A percentile compares a stretch with the other conserved stretches of the same genome.
Conservation (phyloP, 2,888 invertebrate species). For the Agrotis ipsilon region DNA sequence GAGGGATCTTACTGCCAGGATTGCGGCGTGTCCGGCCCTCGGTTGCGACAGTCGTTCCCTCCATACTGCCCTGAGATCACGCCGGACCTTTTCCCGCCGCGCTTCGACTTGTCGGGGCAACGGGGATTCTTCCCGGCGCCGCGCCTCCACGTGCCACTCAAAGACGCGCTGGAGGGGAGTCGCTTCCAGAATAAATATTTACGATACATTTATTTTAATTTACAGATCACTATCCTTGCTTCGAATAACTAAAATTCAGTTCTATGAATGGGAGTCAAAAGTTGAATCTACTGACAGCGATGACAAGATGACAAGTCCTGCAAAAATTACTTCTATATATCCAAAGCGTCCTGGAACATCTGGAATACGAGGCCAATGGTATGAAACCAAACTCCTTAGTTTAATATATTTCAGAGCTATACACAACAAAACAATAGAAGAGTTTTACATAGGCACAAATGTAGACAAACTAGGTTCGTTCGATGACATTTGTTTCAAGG, state of each 20-base stretch:
- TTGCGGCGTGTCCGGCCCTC: no score
- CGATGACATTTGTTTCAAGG: conserved; percentile 55
- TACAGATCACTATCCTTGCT: not conserved
- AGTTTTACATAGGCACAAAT: conserved; percentile 56
- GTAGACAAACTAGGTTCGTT: conserved; percentile 51
- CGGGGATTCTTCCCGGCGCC: no score
- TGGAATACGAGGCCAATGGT: conserved; percentile 47
- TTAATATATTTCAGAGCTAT: conserved; percentile 49
- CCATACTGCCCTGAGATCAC: no score
- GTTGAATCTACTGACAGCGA: not conserved
- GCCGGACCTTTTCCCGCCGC: no score
- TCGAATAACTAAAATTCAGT: not conserved
- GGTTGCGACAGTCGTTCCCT: no score
- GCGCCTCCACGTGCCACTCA: no score
- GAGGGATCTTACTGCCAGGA: no score
- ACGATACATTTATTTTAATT: not conserved
- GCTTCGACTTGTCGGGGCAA: no score
- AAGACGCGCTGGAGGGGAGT: no score
- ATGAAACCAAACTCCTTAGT: conserved; percentile 54
- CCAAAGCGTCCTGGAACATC: conserved; percentile 16
- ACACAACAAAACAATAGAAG: conserved; percentile 24
- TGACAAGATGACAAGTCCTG: not conserved
- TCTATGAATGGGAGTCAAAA: not conserved
- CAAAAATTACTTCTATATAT: not conserved
- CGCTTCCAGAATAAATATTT: no score